These are phyloP conservation scores for Agonum fuliginosum DNA, from an alignment of 2,888 invertebrate genomes.

Conservation along the genomic window DNA sequence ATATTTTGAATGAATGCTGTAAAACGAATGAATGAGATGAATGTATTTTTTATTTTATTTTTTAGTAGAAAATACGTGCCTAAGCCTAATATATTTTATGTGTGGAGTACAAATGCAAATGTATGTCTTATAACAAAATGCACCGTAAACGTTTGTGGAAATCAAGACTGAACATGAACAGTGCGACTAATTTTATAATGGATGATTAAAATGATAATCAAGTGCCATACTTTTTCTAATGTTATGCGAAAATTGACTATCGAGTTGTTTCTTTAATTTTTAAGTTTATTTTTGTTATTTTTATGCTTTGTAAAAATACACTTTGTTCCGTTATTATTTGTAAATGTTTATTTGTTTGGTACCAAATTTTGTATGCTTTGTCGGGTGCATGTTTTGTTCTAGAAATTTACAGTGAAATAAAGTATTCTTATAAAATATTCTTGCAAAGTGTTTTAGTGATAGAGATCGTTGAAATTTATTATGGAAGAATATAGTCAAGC, in stretches of 20 bases:
- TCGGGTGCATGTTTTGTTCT: conserved; percentile 18
- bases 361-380: conserved; percentile 30
- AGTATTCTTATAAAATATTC: conserved; percentile 14
- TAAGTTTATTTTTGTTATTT: conserved; percentile 15
- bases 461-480: conserved; percentile 11
- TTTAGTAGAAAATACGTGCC: too few species aligned
- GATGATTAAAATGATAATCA: background rate
- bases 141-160: background rate
- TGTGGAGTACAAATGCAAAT: conserved; percentile 31
- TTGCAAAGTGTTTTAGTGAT: conserved; percentile 23
- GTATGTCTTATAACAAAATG: background rate
- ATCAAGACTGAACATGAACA: conserved; percentile 16
- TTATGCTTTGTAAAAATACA: conserved; percentile 25
- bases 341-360: background rate
- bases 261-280: conserved; percentile 21
- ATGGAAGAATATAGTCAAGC: conserved; percentile 4
- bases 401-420: background rate
- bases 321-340: background rate
- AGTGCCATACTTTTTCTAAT: conserved; percentile 29
- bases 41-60: too few species aligned
- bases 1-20: too few species aligned
- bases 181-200: conserved; percentile 10
- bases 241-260: background rate
- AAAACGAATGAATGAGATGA: background rate
- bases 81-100: too few species aligned